Conservation (phyloP, 2,888 invertebrate genomes). For the Lydus trimaculatus region DNA sequence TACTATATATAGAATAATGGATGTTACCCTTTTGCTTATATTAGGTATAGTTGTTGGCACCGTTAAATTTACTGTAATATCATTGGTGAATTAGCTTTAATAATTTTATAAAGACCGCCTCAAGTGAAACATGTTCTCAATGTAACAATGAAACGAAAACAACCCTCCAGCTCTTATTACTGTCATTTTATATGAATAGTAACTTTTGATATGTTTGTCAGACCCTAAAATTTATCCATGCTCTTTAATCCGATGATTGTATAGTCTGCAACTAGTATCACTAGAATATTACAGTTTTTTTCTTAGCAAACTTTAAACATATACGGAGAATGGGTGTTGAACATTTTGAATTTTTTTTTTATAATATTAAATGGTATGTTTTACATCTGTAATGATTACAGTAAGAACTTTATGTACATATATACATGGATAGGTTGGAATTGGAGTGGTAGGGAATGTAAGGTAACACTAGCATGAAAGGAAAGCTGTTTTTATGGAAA, state of each 20-base stretch:
- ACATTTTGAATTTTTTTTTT: background rate
- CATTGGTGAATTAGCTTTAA: conserved; percentile 29
- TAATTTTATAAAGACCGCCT: conserved; percentile 29
- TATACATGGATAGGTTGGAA: background rate
- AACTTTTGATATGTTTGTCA: conserved; percentile 36
- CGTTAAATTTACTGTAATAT: conserved; percentile 1
- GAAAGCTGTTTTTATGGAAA: background rate
- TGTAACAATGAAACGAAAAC: conserved; percentile 27
- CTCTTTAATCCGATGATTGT: conserved; percentile 34
- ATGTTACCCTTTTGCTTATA: background rate
- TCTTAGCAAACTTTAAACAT: background rate
- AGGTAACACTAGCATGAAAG: background rate
- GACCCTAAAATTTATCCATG: conserved; percentile 28
- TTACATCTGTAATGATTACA: background rate
- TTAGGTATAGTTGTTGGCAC: background rate
- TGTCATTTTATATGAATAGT: conserved; percentile 37
- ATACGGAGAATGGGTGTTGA: background rate
- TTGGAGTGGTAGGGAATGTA: background rate
- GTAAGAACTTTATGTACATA: background rate
- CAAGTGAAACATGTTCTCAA: conserved; percentile 23
- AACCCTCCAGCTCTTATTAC: conserved; percentile 36
- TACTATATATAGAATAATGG: background rate
- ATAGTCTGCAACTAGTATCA: conserved; percentile 28
- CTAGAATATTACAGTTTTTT: background rate
- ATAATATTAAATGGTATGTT: background rate